Evolutionary conservation across 2,797 vertebrate species (phyloP).

Genomic region (Periophthalmus magnuspinnatus): DNA sequence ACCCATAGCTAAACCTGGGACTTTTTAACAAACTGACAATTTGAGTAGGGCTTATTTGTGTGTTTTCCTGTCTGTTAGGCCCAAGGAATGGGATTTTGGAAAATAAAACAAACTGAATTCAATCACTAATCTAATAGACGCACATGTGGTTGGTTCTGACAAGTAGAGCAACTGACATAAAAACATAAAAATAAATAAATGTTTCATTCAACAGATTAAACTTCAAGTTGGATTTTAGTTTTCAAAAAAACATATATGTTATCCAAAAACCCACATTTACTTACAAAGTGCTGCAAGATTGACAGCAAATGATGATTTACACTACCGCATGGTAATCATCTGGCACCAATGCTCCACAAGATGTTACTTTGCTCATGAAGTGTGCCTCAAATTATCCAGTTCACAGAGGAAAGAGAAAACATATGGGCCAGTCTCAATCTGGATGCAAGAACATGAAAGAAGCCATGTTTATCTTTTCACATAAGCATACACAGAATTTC

Average conservation of each 20-base stretch:
- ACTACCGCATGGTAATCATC: conserved; percentile 45
- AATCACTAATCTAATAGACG: neutral
- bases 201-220: too few relatives aligned
- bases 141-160: neutral
- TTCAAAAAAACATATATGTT: neutral
- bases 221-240: neutral
- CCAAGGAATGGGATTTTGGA: too few relatives aligned
- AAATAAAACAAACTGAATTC: neutral
- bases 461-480: neutral
- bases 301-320: conserved; percentile 35
- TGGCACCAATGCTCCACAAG: conserved; percentile 22
- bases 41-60: too few relatives aligned
- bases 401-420: neutral
- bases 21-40: neutral
- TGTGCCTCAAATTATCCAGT: conserved; percentile 4
- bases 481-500: conserved; percentile 4
- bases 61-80: too few relatives aligned
- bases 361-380: conserved; percentile 9
- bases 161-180: too few relatives aligned
- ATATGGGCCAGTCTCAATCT: conserved; percentile 6
- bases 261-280: neutral
- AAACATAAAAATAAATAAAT: too few relatives aligned
- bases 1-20: neutral
- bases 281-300: conserved; percentile 40
- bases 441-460: neutral